phyloP scores from a whole-genome alignment of 2,113 vertebrate species.

The Ancistrus triradiatus region DNA sequence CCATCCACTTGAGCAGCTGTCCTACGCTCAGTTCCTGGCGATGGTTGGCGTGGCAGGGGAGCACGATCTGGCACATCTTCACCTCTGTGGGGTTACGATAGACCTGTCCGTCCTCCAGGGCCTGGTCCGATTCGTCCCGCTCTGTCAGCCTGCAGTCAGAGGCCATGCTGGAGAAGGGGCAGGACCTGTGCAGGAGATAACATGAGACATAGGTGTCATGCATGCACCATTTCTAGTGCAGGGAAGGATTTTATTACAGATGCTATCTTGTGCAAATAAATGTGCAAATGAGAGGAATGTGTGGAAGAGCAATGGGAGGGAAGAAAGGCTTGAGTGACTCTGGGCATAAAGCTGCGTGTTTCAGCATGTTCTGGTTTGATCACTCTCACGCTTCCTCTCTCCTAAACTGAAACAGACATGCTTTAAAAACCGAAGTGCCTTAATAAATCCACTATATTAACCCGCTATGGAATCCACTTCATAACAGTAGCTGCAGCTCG shows the following conservation, averaged over 20 bases:
- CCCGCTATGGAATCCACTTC: too few relatives aligned
- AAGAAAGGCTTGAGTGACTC: not conserved
- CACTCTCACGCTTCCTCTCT: not conserved
- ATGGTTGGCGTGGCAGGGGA: constrained; percentile 93
- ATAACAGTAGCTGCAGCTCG: too few relatives aligned
- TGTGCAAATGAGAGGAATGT: not conserved
- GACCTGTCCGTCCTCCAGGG: constrained; percentile 54
- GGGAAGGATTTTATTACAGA: constrained; percentile 5
- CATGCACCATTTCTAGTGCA: not conserved
- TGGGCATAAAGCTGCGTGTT: not conserved
- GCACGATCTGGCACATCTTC: constrained; percentile 95
- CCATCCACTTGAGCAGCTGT: constrained; percentile 98
- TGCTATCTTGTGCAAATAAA: not conserved
- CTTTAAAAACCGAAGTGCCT: too few relatives aligned
- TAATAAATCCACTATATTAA: too few relatives aligned
- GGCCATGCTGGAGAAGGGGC: constrained; percentile 44
- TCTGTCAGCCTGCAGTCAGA: constrained; percentile 41
- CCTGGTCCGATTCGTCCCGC: constrained; percentile 36
- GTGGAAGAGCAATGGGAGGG: not conserved
- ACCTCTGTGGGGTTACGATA: constrained; percentile 86
- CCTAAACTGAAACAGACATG: too few relatives aligned
- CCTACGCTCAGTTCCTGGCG: constrained; percentile 81
- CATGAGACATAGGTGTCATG: not conserved
- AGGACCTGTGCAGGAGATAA: constrained; percentile 10
- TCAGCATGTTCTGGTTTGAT: not conserved